Base-by-base conservation (phyloP, 2,888 invertebrate species). In the Acleris literana region DNA sequence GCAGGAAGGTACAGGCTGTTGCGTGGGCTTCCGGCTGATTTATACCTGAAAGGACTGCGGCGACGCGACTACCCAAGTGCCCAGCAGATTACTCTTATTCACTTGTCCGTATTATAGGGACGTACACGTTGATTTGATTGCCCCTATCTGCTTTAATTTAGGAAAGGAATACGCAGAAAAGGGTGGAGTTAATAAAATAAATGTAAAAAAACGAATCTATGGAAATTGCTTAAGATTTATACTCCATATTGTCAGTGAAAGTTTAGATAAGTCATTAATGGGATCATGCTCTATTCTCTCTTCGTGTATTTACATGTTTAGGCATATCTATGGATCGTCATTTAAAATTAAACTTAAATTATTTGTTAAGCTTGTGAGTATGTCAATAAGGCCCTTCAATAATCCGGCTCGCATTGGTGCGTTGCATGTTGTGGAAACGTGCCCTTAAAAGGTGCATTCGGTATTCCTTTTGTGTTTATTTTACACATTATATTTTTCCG, bases 71-170 rank as follows among this genome's bases (percentile, higher is more conserved):
- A 76, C 71, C 74, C 72, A 74, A 58, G 75, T 76, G 77, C 71
- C 74, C 72, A 74, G 75, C 76, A 80, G 79, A 80, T 82, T 82
- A 80, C 76, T 76, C 75, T 78, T 83, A 76, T 80, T 82, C 80
- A 76, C 76, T 77, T 76, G 74, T 71, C 71, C 69, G 70, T 74
- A 53, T 39, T 49, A 33, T 68, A 70, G 65, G 70, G 70, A 69
- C 68, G 71, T 77, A 69, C 75, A 72, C 76, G 79, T 74, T 79
- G 17, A 25, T 60, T 44, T 51, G 43, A 60, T 54, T 49, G 54
- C 39, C 25, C 18, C 22, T 43, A 22, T 55, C 43, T 20, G 54
- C 54, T 55, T 20, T 39, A 39, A 13, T 39, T 39, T 39, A 39
- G 13, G 13, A 4, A 39, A 39, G 2, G 1, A 39, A 13, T 13